Evolutionary conservation across 2,113 vertebrate genomes (phyloP).

Genomic region (Petrocephalus zakoni): DNA sequence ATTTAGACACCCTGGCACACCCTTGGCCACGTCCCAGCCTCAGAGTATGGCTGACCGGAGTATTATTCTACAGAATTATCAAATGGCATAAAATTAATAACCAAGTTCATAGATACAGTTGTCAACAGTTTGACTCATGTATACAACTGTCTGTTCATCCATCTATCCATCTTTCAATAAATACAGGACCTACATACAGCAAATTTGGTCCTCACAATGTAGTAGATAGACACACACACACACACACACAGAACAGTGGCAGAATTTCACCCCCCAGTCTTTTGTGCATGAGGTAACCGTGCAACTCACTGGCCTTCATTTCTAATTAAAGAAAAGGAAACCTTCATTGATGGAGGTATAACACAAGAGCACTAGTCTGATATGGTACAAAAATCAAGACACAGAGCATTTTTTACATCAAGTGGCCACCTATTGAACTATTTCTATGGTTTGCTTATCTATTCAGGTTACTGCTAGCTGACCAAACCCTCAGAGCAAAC

Average conservation of each 20-base stretch:
- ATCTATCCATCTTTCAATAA: background rate
- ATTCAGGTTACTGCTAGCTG: background rate
- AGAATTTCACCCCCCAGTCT: background rate
- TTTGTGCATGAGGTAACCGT: background rate
- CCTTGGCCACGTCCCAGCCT: background rate
- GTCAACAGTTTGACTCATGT: too few relatives aligned
- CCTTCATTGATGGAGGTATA: background rate
- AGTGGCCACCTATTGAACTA: background rate
- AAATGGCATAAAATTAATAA: background rate
- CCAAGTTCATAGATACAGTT: too few relatives aligned
- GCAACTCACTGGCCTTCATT: background rate
- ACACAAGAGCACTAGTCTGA: background rate
- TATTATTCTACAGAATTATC: background rate
- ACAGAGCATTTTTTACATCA: background rate
- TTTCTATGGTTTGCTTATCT: background rate
- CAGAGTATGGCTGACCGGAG: background rate
- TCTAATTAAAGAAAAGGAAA: background rate
- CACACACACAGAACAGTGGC: background rate
- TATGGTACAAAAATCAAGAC: background rate
- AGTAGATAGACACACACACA: background rate
- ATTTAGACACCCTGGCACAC: background rate
- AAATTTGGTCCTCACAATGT: background rate
- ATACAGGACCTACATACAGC: background rate
- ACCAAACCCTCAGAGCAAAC: slow-evolving; percentile 3
- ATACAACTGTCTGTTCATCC: too few relatives aligned